Percentiles rank a stretch among this genome's conserved stretches.
Evolutionary conservation across 2,888 invertebrate genomes (phyloP).

Genomic region (Leucophora obtusa): DNA sequence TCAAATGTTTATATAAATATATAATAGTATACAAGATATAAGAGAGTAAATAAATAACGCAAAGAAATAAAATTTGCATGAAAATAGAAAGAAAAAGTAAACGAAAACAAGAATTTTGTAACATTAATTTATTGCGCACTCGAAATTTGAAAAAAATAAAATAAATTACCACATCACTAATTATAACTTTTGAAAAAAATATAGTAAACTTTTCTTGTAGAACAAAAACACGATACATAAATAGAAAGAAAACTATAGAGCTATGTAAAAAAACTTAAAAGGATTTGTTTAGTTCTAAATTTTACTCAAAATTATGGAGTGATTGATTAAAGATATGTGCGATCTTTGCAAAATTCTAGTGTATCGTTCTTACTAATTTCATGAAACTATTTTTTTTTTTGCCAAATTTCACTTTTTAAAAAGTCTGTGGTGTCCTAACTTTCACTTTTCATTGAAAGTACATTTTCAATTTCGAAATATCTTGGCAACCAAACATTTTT

Average conservation of each 20-base stretch:
- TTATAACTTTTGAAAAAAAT: slow-evolving; percentile 1
- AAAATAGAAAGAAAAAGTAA: slow-evolving; percentile 29
- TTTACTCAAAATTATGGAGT: not conserved
- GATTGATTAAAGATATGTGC: not conserved
- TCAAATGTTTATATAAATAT: not conserved
- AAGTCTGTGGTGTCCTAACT: not conserved
- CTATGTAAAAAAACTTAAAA: not conserved
- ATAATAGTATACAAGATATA: slow-evolving; percentile 6
- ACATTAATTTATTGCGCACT: slow-evolving; percentile 52
- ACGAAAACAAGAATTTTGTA: slow-evolving; percentile 32
- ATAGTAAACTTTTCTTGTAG: not conserved
- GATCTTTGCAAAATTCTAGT: not conserved
- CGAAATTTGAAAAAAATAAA: slow-evolving; percentile 35
- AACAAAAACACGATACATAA: not conserved
- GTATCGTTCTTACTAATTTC: not conserved
- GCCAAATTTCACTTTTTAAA: not conserved
- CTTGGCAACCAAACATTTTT: not conserved
- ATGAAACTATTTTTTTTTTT: not conserved
- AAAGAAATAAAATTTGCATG: not conserved
- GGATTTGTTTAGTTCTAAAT: not conserved
- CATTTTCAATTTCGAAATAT: not conserved
- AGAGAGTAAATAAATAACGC: slow-evolving; percentile 30
- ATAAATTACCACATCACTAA: slow-evolving; percentile 49
- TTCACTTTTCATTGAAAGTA: not conserved
- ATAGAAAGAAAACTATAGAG: not conserved